Percentiles rank a stretch among this genome's conserved stretches.
phyloP scores from a whole-genome alignment of 2,113 vertebrate species.

The Gopherus evgoodei region DNA sequence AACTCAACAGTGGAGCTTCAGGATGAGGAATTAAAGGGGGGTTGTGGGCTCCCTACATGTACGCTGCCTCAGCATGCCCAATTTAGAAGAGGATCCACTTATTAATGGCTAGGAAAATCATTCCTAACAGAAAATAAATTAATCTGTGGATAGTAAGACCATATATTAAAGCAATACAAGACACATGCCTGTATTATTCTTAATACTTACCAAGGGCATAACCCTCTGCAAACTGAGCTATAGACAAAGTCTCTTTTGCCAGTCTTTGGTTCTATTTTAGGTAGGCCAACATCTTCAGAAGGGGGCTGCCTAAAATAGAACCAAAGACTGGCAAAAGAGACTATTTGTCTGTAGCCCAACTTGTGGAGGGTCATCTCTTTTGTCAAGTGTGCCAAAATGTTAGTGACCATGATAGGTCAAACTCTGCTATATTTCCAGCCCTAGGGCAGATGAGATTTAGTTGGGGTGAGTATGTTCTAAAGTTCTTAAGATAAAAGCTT shows the following conservation, averaged over 20 bases:
- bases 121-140: not conserved
- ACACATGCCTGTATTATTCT: not conserved
- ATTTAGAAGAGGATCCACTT: not conserved
- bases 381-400: not conserved
- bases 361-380: not conserved
- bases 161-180: not conserved
- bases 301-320: not conserved
- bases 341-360: not conserved
- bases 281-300: not conserved
- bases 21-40: not conserved
- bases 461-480: not conserved
- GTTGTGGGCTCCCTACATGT: fast-evolving
- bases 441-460: not conserved
- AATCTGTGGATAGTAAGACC: not conserved
- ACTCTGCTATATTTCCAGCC: not conserved
- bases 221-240: not conserved
- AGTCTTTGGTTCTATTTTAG: not conserved
- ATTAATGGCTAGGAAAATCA: not conserved
- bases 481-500: not conserved
- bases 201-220: not conserved
- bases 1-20: not conserved
- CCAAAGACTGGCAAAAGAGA: not conserved
- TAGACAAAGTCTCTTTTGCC: not conserved
- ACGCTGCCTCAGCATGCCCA: not conserved
- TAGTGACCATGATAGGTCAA: not conserved